Base-by-base conservation (phyloP, 2,888 invertebrate species). In the Amphimallon solstitiale region DNA sequence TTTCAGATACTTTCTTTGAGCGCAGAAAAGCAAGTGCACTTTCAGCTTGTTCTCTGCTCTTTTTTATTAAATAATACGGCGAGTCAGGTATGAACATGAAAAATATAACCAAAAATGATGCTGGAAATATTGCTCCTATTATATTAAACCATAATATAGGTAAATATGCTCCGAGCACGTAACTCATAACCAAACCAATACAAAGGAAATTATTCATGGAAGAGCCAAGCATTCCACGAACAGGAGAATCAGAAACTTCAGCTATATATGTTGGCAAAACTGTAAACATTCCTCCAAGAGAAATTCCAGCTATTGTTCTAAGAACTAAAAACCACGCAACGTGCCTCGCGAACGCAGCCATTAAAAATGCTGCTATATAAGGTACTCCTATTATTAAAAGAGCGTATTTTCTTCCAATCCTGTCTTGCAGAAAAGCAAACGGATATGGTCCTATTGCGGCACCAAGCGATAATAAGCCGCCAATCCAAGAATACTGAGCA, bases 181-280 rank as follows among this genome's bases (percentile, higher is more conserved):
- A 93, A 0, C 91, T 84, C 65, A 90, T 86, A 5, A 94, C 78
- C 76, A 91, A 87, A 2, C 94, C 94, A 1, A 88, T 59, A 0
- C 83, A 84, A 34, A 93, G 88, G 82, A 92, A 92, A 23, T 90
- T 83, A 75, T 93, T 92, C 73, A 95, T 88, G 67, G 93, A 89
- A 0, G 95, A 92, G 1, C 95, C 95, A 0, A 95, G 83, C 0
- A 92, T 89, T 0, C 95, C 95, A 68, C 96, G 85, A 2, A 89
- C 87, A 38, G 91, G 90, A 66, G 90, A 89, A 84, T 92, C 83
- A 1, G 94, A 88, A 45, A 94, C 92, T 82, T 95, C 95, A 45
- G 93, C 93, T 69, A 93, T 88, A 82, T 95, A 95, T 88, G 94
- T 92, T 0, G 95, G 94, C 0, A 90, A 87, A 0, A 90, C 88